Base-by-base conservation (phyloP, 2,888 invertebrate genomes). In the Metalampra italica region DNA sequence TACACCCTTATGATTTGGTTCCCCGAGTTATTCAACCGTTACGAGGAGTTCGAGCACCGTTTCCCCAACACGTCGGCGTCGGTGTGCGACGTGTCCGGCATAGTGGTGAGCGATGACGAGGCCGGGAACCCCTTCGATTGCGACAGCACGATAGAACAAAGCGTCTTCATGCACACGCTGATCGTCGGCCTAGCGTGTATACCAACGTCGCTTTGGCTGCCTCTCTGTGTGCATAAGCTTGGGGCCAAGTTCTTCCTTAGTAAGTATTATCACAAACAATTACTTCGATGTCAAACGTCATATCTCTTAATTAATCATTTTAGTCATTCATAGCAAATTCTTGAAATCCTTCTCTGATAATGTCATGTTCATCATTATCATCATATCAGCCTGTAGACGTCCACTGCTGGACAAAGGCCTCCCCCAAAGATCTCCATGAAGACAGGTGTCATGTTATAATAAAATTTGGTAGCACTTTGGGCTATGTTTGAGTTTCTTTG, bases 1-100 rank as follows among this genome's bases (percentile, higher is more conserved):
- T 97, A 97, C 78, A 97, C 97, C 7, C 84, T 97, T 40, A 96
- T 96, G 95, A 92, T 97, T 75, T 97, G 97, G 97, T 96, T 97
- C 83, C 96, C 96, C 11, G 96, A 96, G 78, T 82, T 97, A 64
- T 97, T 97, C 84, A 93, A 93, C 78, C 93, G 96, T 47, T 95
- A 95, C 78, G 94, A 95, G 67, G 93, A 93, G 63, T 95, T 92
- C 74, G 95, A 95, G 69, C 71, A 79, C 29, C 74, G 82, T 1
- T 90, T 93, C 89, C 94, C 94, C 0, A 92, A 92, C 55, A 88
- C 91, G 45, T 90, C 91, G 0, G 94, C 94, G 0, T 93, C 94
- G 0, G 94, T 96, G 7, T 95, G 95, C 73, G 94, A 94, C 64
- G 94, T 95, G 0, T 94, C 94, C 11, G 90, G 93, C 8, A 92